phyloP scores from a whole-genome alignment of 2,113 vertebrate genomes.

The Tamias sibiricus region DNA sequence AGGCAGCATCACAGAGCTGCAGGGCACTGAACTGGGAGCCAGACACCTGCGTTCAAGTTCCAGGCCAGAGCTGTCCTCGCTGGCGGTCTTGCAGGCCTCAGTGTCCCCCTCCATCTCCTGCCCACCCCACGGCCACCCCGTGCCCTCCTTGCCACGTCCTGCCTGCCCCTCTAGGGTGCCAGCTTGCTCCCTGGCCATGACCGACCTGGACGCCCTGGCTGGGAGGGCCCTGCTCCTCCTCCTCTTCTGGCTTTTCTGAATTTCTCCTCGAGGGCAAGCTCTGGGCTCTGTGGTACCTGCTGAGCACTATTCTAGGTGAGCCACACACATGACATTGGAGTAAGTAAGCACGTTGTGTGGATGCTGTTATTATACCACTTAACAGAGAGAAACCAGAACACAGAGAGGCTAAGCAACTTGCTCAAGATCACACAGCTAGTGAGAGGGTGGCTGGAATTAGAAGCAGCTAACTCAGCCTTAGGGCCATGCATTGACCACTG shows the following conservation, averaged over 20 bases:
- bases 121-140: fast-evolving
- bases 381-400: background rate
- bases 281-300: fast-evolving
- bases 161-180: background rate
- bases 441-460: background rate
- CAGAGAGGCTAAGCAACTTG: background rate
- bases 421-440: background rate
- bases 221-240: background rate
- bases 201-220: fast-evolving
- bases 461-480: background rate
- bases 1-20: background rate
- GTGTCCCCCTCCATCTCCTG: background rate
- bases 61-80: background rate
- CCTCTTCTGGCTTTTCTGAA: background rate
- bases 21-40: background rate
- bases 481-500: fast-evolving
- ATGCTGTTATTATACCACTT: background rate
- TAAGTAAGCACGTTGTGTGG: fast-evolving
- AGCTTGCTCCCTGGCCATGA: fast-evolving
- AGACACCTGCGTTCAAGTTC: background rate
- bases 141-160: background rate
- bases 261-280: background rate
- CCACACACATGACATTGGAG: fast-evolving
- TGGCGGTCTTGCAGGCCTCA: background rate
- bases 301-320: fast-evolving